Evolutionary conservation across 2,113 vertebrate genomes (phyloP).

Genomic region (Myodes glareolus): DNA sequence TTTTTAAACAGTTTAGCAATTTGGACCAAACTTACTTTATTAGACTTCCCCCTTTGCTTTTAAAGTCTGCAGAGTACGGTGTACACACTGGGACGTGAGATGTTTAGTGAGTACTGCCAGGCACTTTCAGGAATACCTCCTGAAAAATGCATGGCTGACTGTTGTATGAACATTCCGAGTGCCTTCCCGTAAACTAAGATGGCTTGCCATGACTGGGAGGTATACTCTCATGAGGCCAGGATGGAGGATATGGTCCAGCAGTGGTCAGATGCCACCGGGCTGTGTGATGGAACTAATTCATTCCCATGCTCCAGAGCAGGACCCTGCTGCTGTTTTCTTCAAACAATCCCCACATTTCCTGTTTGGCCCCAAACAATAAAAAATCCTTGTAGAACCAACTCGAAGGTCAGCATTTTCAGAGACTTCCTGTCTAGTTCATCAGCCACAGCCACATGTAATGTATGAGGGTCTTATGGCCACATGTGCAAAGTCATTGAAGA

Average conservation of each 20-base stretch:
- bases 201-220: background rate
- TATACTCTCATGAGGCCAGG: background rate
- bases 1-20: constrained; percentile 1
- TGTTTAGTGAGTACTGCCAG: background rate
- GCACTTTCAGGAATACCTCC: background rate
- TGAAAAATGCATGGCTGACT: background rate
- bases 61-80: background rate
- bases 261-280: background rate
- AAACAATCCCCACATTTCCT: background rate
- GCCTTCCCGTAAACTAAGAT: background rate
- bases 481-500: background rate
- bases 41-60: background rate
- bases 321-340: background rate
- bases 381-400: background rate
- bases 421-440: background rate
- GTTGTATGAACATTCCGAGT: too few species aligned
- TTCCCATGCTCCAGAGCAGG: background rate
- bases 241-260: background rate
- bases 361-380: background rate
- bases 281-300: background rate
- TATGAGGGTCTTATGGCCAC: background rate
- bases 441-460: background rate
- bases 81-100: background rate
- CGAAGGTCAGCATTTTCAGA: background rate
- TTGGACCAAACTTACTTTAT: background rate